Evolutionary conservation across 1,140 invertebrate species (phyloP), one percentile per base, ranked within the genome.

Genomic region (Tetramorium alpestre): DNA sequence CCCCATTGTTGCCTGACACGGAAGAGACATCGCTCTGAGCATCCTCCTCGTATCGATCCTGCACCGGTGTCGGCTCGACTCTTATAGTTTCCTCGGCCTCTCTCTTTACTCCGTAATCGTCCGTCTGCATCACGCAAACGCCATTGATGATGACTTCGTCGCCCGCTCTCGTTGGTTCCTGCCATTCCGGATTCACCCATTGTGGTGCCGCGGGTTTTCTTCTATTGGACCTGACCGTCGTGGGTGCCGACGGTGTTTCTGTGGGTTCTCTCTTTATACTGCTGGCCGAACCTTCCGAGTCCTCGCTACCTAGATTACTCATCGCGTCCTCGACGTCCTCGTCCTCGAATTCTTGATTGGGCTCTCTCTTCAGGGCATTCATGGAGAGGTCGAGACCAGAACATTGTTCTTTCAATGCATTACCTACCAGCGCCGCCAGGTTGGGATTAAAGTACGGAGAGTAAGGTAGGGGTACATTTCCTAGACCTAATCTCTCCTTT

Each of bases 161-260:
- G 11, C 96, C 96, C 86, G 96, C 96, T 78, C 96, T 96, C 41
- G 93, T 86, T 56, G 93, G 95, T 89, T 98, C 97, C 93, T 98
- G 98, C 97, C 98, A 98, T 73, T 98, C 98, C 3, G 98, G 99
- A 94, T 99, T 99, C 0, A 99, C 98, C 98, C 99, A 99, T 95
- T 99, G 98, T 0, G 99, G 99, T 44, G 98, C 98, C 0, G 98
- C 98, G 0, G 99, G 98, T 95, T 99, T 99, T 81, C 99, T 96
- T 84, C 99, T 94, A 67, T 96, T 97, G 65, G 97, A 97, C 87
- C 96, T 95, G 11, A 95, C 96, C n/a, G 96, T 95, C 25, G 96
- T 95, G 0, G 96, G 95, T 22, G 89, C 94, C 60, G 84, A 93
- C 41, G 95, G 94, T 18, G 94, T 94, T 87, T 97, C 96, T 91